Evolutionary conservation across 2,797 vertebrate genomes (phyloP).

Genomic region (Pipistrellus pygmaeus): DNA sequence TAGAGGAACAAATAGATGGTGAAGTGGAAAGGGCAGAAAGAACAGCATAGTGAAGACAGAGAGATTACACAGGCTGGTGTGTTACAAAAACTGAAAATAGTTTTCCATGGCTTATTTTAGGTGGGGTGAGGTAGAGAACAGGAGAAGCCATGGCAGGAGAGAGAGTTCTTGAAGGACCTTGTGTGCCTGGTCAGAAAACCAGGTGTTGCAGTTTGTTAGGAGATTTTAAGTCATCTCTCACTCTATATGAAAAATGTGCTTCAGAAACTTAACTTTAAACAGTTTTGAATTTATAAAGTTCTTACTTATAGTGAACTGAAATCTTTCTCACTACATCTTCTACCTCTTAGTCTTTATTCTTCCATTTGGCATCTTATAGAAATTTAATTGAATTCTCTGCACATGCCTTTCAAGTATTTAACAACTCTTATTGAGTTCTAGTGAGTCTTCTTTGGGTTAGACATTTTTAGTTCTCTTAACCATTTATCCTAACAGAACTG

Average conservation of each 20-base stretch:
- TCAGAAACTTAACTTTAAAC: slow-evolving; percentile 49
- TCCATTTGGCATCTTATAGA: not conserved
- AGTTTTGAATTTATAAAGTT: slow-evolving; percentile 33
- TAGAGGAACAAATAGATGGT: slow-evolving; percentile 17
- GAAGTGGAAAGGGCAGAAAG: slow-evolving; percentile 2
- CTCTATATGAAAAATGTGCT: not conserved
- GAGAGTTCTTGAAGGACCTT: not conserved
- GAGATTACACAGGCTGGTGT: not conserved
- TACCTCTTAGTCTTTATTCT: slow-evolving; percentile 12
- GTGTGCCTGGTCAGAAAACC: not conserved
- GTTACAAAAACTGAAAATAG: not conserved
- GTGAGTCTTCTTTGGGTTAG: not conserved
- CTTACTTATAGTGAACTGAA: not conserved
- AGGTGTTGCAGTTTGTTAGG: not conserved
- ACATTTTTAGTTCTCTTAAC: slow-evolving; percentile 29
- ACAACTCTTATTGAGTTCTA: not conserved
- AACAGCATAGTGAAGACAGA: not conserved
- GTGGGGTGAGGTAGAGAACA: not conserved
- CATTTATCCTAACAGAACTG: not conserved
- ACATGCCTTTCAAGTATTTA: slow-evolving; percentile 21
- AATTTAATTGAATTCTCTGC: not conserved
- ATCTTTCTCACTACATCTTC: slow-evolving; percentile 17
- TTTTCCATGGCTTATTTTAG: not conserved
- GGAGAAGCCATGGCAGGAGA: not conserved
- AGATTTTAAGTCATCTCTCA: not conserved